A percentile compares a stretch with the other conserved stretches of the same genome.
phyloP scores from a whole-genome alignment of 2,888 invertebrate genomes.

The Orthosia gothica region DNA sequence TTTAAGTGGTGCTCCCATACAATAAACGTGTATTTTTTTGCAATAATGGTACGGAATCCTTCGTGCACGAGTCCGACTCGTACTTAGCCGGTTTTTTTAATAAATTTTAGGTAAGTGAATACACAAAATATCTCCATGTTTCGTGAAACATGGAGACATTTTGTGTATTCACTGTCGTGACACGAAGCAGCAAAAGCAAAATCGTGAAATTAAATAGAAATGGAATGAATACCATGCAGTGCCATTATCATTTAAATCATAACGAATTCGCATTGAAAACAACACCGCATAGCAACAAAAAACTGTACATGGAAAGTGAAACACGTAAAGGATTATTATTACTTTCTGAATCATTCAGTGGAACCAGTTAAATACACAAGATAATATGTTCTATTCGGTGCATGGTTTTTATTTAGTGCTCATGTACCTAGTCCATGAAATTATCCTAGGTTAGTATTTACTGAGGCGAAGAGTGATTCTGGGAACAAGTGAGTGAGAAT shows the following conservation, averaged over 20 bases:
- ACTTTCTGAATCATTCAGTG: constrained; percentile 55
- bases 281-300: constrained; percentile 32
- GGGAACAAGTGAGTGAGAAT: neutral
- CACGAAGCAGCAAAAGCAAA: neutral
- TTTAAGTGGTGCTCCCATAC: too few relatives aligned
- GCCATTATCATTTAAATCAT: constrained; percentile 15
- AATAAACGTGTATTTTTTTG: too few relatives aligned
- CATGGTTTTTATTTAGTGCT: constrained; percentile 30
- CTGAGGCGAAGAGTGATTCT: neutral
- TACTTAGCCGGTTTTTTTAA: too few relatives aligned
- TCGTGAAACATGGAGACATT: too few relatives aligned
- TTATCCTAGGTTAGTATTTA: constrained; percentile 12
- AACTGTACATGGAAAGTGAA: constrained; percentile 50
- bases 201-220: constrained; percentile 26
- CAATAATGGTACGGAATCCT: too few relatives aligned
- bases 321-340: constrained; percentile 35
- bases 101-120: too few relatives aligned
- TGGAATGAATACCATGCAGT: neutral
- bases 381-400: constrained; percentile 32
- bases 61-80: too few relatives aligned
- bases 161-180: too few relatives aligned
- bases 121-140: too few relatives aligned
- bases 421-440: neutral
- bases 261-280: constrained; percentile 32
- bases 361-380: constrained; percentile 53